phyloP scores from a whole-genome alignment of 2,888 invertebrate species.

The Ischnura elegans region DNA sequence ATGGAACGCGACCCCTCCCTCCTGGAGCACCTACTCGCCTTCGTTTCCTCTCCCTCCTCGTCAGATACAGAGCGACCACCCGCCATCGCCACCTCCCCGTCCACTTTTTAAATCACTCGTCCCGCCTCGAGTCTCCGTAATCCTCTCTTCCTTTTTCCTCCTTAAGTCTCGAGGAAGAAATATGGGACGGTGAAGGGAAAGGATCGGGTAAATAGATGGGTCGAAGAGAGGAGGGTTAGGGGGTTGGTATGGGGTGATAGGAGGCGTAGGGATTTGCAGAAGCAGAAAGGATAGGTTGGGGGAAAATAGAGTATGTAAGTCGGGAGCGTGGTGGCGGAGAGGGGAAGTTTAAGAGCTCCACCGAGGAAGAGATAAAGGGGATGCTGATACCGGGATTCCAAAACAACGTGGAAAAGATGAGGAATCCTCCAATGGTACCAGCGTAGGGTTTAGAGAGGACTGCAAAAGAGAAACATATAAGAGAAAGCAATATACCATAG shows the following conservation, averaged over 20 bases:
- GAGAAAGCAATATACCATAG: too few relatives aligned
- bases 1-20: slow-evolving; percentile 36
- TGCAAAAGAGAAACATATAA: neutral
- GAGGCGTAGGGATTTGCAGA: neutral
- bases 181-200: slow-evolving; percentile 42
- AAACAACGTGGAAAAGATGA: neutral
- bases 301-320: too few relatives aligned
- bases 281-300: neutral
- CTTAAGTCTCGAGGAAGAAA: slow-evolving; percentile 47
- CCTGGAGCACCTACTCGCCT: neutral
- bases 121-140: slow-evolving; percentile 3
- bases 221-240: neutral
- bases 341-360: neutral
- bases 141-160: slow-evolving; percentile 19
- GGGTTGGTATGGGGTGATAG: neutral
- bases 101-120: slow-evolving; percentile 31
- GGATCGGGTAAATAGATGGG: slow-evolving; percentile 25
- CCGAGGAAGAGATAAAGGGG: neutral
- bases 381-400: neutral
- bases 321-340: neutral
- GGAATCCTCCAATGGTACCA: neutral
- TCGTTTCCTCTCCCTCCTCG: neutral
- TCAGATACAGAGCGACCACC: neutral
- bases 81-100: neutral
- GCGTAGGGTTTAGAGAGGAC: neutral